Evolutionary conservation across 2,888 invertebrate species (phyloP), one percentile per base, ranked within the genome.

Genomic region (Acleris literana): DNA sequence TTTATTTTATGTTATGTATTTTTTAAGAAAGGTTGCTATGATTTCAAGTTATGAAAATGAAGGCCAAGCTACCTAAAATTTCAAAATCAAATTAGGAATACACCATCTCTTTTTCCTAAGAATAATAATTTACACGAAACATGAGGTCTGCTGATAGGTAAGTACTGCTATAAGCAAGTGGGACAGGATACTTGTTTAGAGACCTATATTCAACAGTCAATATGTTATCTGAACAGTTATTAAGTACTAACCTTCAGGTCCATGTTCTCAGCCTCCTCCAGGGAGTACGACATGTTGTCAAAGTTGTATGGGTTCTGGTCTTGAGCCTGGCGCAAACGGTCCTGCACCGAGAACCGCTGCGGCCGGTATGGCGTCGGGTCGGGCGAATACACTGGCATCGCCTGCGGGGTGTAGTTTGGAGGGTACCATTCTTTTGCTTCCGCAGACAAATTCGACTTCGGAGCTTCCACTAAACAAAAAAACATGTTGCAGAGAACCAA

Each of bases 391-490:
- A 80, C 74, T 49, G 82, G 83, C 62, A 75, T 81, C 22, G 81
- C 75, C 71, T 88, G 88, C 13, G 85, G 86, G 53, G 83, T 87
- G 79, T 93, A 93, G 74, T 92, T 93, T 20, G 93, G 88, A 60
- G 94, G 94, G 75, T 92, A 93, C 93, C 94, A 94, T 84, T 94
- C 94, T 73, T 94, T 92, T 29, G 94, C 94, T 63, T 94, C 93
- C 17, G 92, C 94, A 54, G 94, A 94, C 69, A 94, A 75, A 22
- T 82, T 93, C 18, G 92, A 93, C 74, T 88, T 91, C 20, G 88
- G 80, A 71, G 84, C 79, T 71, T 90, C 90, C 69, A 77, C 88
- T 89, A 75, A 39, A 65, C 9, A 68, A 70, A 73, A 74, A 20
- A n/a, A 46, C 7, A 25, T 60, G 39, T 39, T 39, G 13, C 9